Evolutionary conservation across 2,797 vertebrate genomes (phyloP).

Genomic region (Cheirogaleus major): DNA sequence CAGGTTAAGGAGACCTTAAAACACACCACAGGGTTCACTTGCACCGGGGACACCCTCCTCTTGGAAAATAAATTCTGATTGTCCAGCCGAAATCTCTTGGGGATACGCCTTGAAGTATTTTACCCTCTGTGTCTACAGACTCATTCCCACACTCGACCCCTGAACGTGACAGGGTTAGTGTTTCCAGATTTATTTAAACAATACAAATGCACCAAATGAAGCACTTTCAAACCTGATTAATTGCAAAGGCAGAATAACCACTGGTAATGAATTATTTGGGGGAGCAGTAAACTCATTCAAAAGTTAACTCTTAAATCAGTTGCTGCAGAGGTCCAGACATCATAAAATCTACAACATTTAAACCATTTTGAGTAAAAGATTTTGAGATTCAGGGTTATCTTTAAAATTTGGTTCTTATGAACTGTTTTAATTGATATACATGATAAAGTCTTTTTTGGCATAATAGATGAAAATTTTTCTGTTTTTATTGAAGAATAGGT

Average conservation of each 20-base stretch:
- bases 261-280: constrained; percentile 90
- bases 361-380: constrained; percentile 19
- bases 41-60: constrained; percentile 83
- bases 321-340: constrained; percentile 76
- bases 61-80: constrained; percentile 91
- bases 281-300: constrained; percentile 82
- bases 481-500: constrained; percentile 33
- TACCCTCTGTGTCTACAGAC: constrained; percentile 86
- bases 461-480: not conserved
- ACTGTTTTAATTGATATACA: not conserved
- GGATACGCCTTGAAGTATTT: constrained; percentile 90
- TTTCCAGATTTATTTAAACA: constrained; percentile 90
- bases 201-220: constrained; percentile 84
- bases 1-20: constrained; percentile 91
- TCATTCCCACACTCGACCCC: constrained; percentile 88
- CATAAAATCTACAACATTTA: constrained; percentile 69
- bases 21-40: constrained; percentile 86
- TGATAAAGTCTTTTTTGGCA: not conserved
- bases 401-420: not conserved
- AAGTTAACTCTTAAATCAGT: constrained; percentile 90
- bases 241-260: constrained; percentile 87
- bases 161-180: constrained; percentile 87
- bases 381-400: constrained; percentile 48
- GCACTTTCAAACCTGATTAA: constrained; percentile 90
- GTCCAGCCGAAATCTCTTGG: constrained; percentile 89